Percentiles rank a stretch among this genome's conserved stretches.
Conservation (phyloP, 2,888 invertebrate species). For the Ashinkailepas kermadecensis region DNA sequence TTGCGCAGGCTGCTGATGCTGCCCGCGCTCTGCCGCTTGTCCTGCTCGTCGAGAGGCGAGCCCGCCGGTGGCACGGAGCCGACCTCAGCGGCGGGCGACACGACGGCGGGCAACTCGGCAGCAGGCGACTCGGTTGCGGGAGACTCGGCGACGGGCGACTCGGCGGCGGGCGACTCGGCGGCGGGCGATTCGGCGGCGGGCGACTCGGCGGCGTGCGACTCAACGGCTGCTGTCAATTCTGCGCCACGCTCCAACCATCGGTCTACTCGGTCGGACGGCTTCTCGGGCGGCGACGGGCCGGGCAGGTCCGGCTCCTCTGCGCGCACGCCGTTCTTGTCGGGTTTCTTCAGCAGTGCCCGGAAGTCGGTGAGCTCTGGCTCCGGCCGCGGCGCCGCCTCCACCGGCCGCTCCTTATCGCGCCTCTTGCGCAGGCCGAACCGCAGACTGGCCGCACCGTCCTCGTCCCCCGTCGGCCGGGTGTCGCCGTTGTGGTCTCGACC, state of each 20-base stretch:
- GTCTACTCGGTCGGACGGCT: not conserved
- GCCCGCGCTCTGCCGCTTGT: constrained; percentile 82
- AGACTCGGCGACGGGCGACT: constrained; percentile 8
- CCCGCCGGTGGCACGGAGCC: constrained; percentile 37
- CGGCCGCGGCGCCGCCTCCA: constrained; percentile 23
- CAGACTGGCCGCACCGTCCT: constrained; percentile 29
- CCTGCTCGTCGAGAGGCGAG: constrained; percentile 58
- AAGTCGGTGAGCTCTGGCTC: constrained; percentile 45
- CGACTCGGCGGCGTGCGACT: constrained; percentile 15
- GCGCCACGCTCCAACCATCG: constrained; percentile 30
- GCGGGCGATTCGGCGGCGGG: constrained; percentile 39
- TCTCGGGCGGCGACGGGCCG: constrained; percentile 28
- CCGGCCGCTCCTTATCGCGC: constrained; percentile 24
- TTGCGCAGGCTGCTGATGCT: constrained; percentile 87
- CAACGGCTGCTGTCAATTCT: constrained; percentile 24
- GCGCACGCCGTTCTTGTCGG: constrained; percentile 25
- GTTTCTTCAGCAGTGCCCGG: constrained; percentile 39
- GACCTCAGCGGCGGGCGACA: constrained; percentile 35
- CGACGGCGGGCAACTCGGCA: constrained; percentile 42
- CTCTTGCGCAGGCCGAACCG: constrained; percentile 31
- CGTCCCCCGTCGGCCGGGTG: not conserved
- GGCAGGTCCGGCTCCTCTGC: not conserved
- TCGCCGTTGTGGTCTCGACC: constrained; percentile 19
- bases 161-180: constrained; percentile 42
- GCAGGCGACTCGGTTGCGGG: constrained; percentile 39